Conservation (phyloP, 2,888 invertebrate genomes). For the Erynnis tages region DNA sequence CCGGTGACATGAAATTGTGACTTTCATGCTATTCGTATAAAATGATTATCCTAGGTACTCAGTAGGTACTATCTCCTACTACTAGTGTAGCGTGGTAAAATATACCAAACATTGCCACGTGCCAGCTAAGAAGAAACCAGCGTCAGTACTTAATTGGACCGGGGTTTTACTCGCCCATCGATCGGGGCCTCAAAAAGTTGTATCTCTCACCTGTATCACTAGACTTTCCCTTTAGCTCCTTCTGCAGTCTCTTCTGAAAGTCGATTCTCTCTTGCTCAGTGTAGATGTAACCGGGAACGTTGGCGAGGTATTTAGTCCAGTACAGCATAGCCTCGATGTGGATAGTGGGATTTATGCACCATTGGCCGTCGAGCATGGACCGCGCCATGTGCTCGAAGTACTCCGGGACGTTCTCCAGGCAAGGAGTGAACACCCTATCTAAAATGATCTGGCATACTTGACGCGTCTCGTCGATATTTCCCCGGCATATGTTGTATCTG, state of each 20-base stretch:
- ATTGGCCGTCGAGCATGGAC: constrained; percentile 85
- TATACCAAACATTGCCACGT: too few relatives aligned
- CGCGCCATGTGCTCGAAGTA: constrained; percentile 85
- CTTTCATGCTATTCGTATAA: too few relatives aligned
- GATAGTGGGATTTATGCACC: constrained; percentile 85
- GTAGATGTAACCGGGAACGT: constrained; percentile 80
- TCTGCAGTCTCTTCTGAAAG: constrained; percentile 47
- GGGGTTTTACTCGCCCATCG: too few relatives aligned
- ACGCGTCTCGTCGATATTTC: constrained; percentile 83
- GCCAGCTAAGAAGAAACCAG: too few relatives aligned
- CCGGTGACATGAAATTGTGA: too few relatives aligned
- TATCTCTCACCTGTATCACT: constrained; percentile 49
- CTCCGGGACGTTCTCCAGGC: constrained; percentile 80
- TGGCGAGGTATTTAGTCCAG: constrained; percentile 77
- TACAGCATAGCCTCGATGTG: constrained; percentile 74
- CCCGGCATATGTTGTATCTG: constrained; percentile 87
- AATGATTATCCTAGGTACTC: too few relatives aligned
- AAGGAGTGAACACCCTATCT: constrained; percentile 83
- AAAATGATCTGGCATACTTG: constrained; percentile 81
- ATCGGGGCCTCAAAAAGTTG: background rate
- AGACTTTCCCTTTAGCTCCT: constrained; percentile 52
- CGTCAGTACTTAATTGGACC: too few relatives aligned
- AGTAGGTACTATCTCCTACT: too few relatives aligned
- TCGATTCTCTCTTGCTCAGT: constrained; percentile 54
- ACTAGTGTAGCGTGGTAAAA: too few relatives aligned